Evolutionary conservation across 2,888 invertebrate species (phyloP), one percentile per base, ranked within the genome.

Genomic region (Brenthis daphne): DNA sequence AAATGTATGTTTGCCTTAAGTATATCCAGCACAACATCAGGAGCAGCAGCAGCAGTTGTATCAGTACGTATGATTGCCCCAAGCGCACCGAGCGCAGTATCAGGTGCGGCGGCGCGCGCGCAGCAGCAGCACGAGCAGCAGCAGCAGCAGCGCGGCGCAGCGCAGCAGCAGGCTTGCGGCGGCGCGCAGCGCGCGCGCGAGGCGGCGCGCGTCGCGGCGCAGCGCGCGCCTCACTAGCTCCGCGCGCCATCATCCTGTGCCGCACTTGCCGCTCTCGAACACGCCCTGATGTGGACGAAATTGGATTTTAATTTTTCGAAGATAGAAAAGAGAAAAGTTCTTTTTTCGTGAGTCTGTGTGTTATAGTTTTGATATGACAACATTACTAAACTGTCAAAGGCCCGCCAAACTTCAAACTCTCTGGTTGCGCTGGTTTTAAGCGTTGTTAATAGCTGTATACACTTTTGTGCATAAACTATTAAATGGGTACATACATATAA

Each of bases 251-350:
- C 93, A 93, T 91, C 95, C 95, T 81, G 97, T 97, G 85, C 97
- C 97, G 85, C 96, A 96, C 90, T 97, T 97, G 83, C 97, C 96
- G 89, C 95, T 96, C 89, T 97, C 97, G 92, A 97, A 97, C 80
- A 97, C 95, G 78, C 97, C 97, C 90, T 92, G 78, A 0, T 13
- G 24, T 11, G 53, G 20, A n/a, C 14, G n/a, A 8, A 43, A 43
- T 37, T 37, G 2, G 37, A 37, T 37, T 37, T 37, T 37, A 37
- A 6, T 37, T 37, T 37, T 8, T 16, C 16, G 16, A 16, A 16
- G 16, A 16, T 16, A 16, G 16, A 16, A 16, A 16, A 16, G 16
- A 16, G 16, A 16, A 16, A 16, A 16, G 16, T 16, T 16, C 16
- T 16, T 16, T 16, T 16, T 16, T 16, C 16, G 29, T 29, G 29